Base-by-base conservation (phyloP, 2,888 invertebrate species). In the Oasisia sp. region DNA sequence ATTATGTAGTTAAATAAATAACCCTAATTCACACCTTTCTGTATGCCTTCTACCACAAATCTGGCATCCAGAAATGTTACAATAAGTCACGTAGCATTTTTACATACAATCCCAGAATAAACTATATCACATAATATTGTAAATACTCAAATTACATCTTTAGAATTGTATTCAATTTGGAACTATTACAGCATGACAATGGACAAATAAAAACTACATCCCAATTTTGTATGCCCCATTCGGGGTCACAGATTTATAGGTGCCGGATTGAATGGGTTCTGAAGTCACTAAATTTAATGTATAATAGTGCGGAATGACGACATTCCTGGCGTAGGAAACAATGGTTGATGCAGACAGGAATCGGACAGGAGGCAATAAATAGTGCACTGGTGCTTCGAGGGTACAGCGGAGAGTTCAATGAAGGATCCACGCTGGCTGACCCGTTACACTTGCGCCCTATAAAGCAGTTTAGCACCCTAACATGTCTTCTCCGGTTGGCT, bases 401-500 rank as follows among this genome's bases (percentile, higher is more conserved):
- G 19, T 74, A 27, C 5, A 7, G 74, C 74, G 7, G 27, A 74
- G 7, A 27, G 19, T n/a, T 27, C 74, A 74, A 74, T 74, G 74
- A 74, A 19, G 74, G 74, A 74, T 74, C n/a, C n/a, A n/a, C n/a
- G 74, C 74, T 74, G 27, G 27, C 74, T 74, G 74, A 74, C 27
- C 74, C 2, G 27, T 19, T 74, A 56, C 14, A 19, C 56, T 56
- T 11, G 56, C 19, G n/a, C 74, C 74, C 74, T 74, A 74, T 74
- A 74, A 74, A 74, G 74, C n/a, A 74, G 74, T 74, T 74, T 74
- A 74, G 74, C 74, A 19, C 74, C n/a, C 74, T 74, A 74, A 27
- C 74, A 74, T 27, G 74, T 74, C 74, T 74, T 19, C 74, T 74
- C n/a, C 2, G 74, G 74, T 74, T 74, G 74, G 74, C 74, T 74